Conservation (phyloP, 1,140 invertebrate species). For the Bursaphelenchus mucronatus region DNA sequence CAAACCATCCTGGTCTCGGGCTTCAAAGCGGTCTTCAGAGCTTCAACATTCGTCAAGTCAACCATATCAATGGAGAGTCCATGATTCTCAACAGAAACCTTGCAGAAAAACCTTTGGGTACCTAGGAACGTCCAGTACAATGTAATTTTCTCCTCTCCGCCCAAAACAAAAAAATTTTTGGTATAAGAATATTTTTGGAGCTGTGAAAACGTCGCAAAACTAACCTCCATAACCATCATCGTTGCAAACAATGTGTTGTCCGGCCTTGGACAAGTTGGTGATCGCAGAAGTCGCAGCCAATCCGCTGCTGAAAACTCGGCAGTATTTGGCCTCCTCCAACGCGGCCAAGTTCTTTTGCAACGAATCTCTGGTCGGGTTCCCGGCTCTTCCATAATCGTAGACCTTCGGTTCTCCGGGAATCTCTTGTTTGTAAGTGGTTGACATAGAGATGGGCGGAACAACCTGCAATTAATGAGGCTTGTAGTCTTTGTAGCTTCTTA, state of each 20-base stretch:
- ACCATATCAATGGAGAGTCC: conserved; percentile 62
- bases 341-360: conserved; percentile 83
- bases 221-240: conserved; percentile 91
- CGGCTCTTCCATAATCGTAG: conserved; percentile 66
- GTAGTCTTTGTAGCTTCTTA: conserved; percentile 58
- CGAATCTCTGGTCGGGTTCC: conserved; percentile 84
- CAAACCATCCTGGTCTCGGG: conserved; percentile 88
- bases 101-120: conserved; percentile 34
- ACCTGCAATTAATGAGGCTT: conserved; percentile 64
- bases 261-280: conserved; percentile 71
- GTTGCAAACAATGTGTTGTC: conserved; percentile 84
- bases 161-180: neutral
- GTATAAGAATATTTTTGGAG: neutral
- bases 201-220: neutral
- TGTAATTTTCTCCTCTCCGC: neutral
- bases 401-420: conserved; percentile 74
- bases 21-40: conserved; percentile 71
- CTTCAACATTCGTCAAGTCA: conserved; percentile 72
- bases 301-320: conserved; percentile 68
- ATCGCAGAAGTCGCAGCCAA: conserved; percentile 77
- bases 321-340: conserved; percentile 75
- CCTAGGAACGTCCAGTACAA: conserved; percentile 2
- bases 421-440: conserved; percentile 87
- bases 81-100: conserved; percentile 29
- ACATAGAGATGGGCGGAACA: conserved; percentile 79